Base-by-base conservation (phyloP, 1,140 invertebrate species). In the Notospermus geniculatus region DNA sequence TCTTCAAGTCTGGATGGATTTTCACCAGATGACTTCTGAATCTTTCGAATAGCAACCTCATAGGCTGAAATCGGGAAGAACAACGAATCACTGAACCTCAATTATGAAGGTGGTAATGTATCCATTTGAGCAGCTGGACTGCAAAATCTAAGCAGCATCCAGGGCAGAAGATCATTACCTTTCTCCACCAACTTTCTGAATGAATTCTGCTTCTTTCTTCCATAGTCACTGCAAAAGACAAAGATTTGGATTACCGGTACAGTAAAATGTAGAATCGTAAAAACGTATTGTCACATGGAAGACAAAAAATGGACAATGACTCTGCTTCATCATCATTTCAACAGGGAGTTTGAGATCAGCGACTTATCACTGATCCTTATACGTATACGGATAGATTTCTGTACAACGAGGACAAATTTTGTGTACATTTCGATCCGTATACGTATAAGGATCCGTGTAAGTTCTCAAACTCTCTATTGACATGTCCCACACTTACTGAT, bases 111-210 rank as follows among this genome's bases (percentile, higher is more conserved):
- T 2, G 23, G 2, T 19, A 25, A n/a, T n/a, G n/a, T n/a, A n/a
- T n/a, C 15, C 43, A 1, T 5, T 45, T 22, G n/a, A 17, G 22
- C 15, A 7, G 17, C 46, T 59, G 13, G 23, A 13, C n/a, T 11
- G 9, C 23, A 25, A 29, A 28, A 32, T n/a, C 43, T 9, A 29
- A 32, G n/a, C 59, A 43, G 23, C n/a, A 28, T n/a, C 1, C 19
- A 62, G n/a, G n/a, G n/a, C n/a, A n/a, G n/a, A 17, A 28, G 7
- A 57, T 28, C 54, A 81, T 60, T 83, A 87, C 75, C 86, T 83
- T 81, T 80, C 76, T 83, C 87, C 64, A 90, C 88, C 74, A 86
- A 80, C 59, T 83, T 80, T 72, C 85, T 84, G 75, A 91, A 90
- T 27, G 87, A 84, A 53, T 77, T 83, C 54, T 86, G 83, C 76